Evolutionary conservation across 2,888 invertebrate species (phyloP).

Genomic region (Rhynchonema sp.): DNA sequence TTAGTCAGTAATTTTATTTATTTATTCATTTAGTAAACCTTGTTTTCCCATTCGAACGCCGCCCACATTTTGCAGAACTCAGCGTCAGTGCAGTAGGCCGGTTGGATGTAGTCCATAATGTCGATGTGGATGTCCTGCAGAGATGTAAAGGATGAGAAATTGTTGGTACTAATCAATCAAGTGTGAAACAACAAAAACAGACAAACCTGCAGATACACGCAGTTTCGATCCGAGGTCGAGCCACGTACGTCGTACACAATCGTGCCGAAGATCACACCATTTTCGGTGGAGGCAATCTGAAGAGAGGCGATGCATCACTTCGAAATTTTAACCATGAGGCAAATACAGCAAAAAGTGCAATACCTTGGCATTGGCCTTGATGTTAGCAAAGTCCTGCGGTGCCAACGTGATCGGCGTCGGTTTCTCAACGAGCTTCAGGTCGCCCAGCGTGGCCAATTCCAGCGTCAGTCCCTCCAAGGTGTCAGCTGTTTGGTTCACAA

Average conservation of each 20-base stretch:
- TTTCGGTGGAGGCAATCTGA: conserved; percentile 87
- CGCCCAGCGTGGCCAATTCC: conserved; percentile 74
- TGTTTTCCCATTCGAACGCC: conserved; percentile 99
- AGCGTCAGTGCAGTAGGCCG: conserved; percentile 58
- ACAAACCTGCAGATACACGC: conserved; percentile 86
- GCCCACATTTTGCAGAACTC: conserved; percentile 99
- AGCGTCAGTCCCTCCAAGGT: conserved; percentile 92
- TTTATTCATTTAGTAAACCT: no score
- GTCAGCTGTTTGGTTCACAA: conserved; percentile 93
- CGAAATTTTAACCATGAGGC: background rate
- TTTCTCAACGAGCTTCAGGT: conserved; percentile 90
- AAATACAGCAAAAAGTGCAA: background rate
- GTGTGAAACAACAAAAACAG: no score
- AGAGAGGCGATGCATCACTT: conserved; percentile 4
- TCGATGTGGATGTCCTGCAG: conserved; percentile 99
- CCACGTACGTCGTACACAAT: conserved; percentile 94
- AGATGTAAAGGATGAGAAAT: no score
- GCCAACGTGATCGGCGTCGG: conserved; percentile 85
- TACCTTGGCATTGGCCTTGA: conserved; percentile 88
- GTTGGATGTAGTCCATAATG: conserved; percentile 69
- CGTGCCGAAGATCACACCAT: conserved; percentile 97
- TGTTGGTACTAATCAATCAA: no score
- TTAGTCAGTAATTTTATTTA: no score
- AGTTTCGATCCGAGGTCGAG: conserved; percentile 74
- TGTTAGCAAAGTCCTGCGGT: conserved; percentile 88